Evolutionary conservation across 1,140 invertebrate species (phyloP).

Genomic region (Musca vetustissima): DNA sequence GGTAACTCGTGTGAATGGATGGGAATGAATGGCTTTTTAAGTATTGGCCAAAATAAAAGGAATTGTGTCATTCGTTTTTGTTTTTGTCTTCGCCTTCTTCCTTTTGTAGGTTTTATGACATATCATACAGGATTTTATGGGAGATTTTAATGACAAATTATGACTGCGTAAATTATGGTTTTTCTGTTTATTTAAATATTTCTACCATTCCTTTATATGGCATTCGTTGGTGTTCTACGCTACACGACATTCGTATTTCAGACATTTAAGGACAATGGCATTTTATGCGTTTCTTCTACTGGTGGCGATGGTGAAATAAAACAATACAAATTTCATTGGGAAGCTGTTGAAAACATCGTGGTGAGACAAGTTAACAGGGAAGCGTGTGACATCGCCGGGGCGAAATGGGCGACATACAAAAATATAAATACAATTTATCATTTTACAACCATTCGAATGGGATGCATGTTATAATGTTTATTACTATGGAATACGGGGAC

Average conservation of each 20-base stretch:
- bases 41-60: conserved; percentile 16
- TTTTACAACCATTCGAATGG: conserved; percentile 8
- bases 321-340: not conserved
- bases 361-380: too few relatives aligned
- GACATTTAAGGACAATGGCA: not conserved
- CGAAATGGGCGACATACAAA: not conserved
- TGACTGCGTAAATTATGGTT: conserved; percentile 52
- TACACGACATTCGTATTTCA: not conserved
- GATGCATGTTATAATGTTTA: conserved; percentile 8
- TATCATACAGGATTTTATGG: conserved; percentile 31
- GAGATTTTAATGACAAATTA: conserved; percentile 56
- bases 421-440: conserved; percentile 15
- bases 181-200: conserved; percentile 37
- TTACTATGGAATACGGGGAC: not conserved
- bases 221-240: not conserved
- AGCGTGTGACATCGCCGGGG: too few relatives aligned
- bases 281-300: conserved; percentile 1
- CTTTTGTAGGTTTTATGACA: not conserved
- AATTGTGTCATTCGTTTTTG: not conserved
- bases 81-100: too few relatives aligned
- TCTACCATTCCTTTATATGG: not conserved
- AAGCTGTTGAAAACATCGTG: not conserved
- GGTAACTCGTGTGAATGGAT: not conserved
- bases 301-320: not conserved
- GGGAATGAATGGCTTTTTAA: conserved; percentile 16